These are phyloP conservation scores for Torymus auratus DNA, from an alignment of 2,888 invertebrate species.

Conservation along the genomic window DNA sequence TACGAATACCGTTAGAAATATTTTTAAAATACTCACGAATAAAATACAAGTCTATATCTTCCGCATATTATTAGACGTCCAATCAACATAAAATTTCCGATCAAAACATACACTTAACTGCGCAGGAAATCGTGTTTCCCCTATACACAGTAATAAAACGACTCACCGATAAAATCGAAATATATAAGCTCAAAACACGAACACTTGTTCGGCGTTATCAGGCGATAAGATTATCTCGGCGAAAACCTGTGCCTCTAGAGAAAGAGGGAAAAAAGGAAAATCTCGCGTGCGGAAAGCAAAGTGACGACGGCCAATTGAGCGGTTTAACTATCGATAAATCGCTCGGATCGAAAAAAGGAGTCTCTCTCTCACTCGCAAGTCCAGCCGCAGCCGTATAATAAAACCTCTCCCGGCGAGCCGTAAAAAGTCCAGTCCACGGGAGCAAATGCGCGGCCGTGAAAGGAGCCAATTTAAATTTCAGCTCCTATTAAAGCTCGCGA, in stretches of 20 bases:
- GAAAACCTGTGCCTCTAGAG: neutral
- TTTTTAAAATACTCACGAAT: too few species aligned
- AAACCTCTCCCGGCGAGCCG: conserved; percentile 23
- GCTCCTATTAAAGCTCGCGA: conserved; percentile 21
- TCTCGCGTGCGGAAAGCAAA: neutral
- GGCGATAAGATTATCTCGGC: neutral
- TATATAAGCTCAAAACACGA: neutral
- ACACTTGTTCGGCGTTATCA: neutral
- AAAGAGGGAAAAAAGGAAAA: conserved; percentile 15
- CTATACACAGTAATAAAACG: neutral
- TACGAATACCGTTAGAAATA: too few species aligned
- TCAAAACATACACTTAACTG: neutral
- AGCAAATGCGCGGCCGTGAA: neutral
- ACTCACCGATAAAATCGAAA: neutral
- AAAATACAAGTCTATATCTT: too few species aligned
- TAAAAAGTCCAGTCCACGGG: conserved; percentile 22
- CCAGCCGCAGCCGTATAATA: conserved; percentile 2
- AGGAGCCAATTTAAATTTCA: conserved; percentile 45
- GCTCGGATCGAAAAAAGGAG: conserved; percentile 4
- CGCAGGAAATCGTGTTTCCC: neutral
- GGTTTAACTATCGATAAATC: conserved; percentile 32
- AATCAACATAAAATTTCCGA: neutral
- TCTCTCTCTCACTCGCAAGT: neutral
- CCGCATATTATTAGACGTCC: neutral
- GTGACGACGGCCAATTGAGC: conserved; percentile 6